Conservation (phyloP, 2,113 vertebrate genomes). For the Pluvianellus socialis region DNA sequence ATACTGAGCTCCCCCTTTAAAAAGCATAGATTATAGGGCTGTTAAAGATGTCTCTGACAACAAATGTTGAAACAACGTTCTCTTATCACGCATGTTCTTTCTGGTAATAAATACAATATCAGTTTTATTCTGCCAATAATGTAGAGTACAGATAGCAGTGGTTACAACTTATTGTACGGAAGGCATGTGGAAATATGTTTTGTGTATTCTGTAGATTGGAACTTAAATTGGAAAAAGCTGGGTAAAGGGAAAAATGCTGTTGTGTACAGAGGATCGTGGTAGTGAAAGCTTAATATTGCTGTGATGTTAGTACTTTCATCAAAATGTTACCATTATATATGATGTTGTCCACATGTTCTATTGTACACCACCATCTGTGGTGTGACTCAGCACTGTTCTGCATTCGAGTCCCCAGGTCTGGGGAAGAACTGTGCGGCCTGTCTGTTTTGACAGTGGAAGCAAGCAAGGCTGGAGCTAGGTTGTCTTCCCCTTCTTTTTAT, state of each 20-base stretch:
- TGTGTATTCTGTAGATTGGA: background rate
- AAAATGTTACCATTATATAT: background rate
- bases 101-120: background rate
- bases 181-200: background rate
- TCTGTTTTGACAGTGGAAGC: accelerated
- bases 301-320: background rate
- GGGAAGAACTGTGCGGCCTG: background rate
- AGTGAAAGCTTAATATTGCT: background rate
- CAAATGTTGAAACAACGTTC: background rate
- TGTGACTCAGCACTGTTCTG: background rate
- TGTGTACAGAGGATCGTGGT: background rate
- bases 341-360: background rate
- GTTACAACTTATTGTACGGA: background rate
- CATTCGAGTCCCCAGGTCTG: background rate
- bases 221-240: background rate
- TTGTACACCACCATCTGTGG: background rate
- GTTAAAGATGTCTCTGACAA: background rate
- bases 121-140: background rate
- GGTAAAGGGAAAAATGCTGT: background rate
- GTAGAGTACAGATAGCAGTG: background rate
- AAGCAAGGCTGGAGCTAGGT: background rate
- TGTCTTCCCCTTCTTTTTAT: background rate
- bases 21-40: background rate
- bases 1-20: background rate
- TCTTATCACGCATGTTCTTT: accelerated